Base-by-base conservation (phyloP, 1,140 invertebrate genomes). In the Pseudomyrmex cubaensis region DNA sequence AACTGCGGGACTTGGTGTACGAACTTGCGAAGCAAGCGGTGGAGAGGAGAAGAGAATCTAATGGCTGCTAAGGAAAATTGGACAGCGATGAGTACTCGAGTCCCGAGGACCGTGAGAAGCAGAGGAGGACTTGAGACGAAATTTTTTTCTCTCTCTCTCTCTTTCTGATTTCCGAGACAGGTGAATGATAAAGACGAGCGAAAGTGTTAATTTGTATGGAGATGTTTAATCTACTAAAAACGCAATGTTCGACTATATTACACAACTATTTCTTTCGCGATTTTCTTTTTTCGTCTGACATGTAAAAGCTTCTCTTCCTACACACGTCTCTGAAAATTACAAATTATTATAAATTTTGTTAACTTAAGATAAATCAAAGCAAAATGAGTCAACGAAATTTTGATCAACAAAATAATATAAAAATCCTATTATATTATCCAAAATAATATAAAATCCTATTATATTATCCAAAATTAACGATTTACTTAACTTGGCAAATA, bases 1-100 rank as follows among this genome's bases (percentile, higher is more conserved):
- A 20, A 66, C 82, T 84, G 83, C 77, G 83, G 66, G 74, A 69
- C 86, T 63, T 88, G 83, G 88, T 76, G 83, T 83, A 85, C 62
- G 44, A 70, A 78, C 73, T 74, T 87, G 85, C 82, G 75, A 82
- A 84, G 82, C 85, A 74, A 87, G 74, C 63, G 72, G 5, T 73
- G 44, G 74, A 66, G 80, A 22, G 35, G 35, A 35, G 35, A 35
- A 0, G 48, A 44, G 75, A 72, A 74, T 57, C 86, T 87, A 87
- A 87, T 87, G 86, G 86, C 25, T 83, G 87, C 80, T 84, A 78
- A 76, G 75, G 86, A 87, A 87, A 87, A 87, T 89, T 89, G 82
- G 74, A 84, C 75, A 72, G 76, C 82, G 78, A 86, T 86, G 87
- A 78, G 54, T 84, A 82, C 85, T 72, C 70, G n/a, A 76, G 25